Conservation (phyloP, 1,140 invertebrate genomes). For the Pogonomyrmex californicus region DNA sequence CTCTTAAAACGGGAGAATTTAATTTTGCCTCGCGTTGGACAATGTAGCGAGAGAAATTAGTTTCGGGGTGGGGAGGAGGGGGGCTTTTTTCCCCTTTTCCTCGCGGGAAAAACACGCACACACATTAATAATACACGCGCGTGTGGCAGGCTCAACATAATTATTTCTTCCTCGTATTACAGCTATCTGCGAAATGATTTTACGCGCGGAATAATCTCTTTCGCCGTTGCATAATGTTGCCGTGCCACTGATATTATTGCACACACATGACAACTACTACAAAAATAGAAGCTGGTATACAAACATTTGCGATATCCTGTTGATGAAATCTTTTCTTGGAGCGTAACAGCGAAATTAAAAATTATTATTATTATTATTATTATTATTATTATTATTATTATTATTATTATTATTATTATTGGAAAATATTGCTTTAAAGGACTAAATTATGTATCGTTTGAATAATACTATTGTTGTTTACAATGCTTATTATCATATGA, state of each 20-base stretch:
- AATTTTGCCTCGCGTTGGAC: conserved; percentile 53
- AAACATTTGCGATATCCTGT: conserved; percentile 1
- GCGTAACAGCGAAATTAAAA: not conserved
- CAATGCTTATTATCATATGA: not conserved
- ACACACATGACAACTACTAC: not conserved
- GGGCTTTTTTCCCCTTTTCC: not conserved
- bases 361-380: not conserved
- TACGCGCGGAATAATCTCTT: conserved; percentile 40
- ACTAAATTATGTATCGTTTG: not conserved
- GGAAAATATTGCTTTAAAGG: not conserved
- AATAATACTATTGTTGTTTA: not conserved
- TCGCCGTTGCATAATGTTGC: conserved; percentile 42
- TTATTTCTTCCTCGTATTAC: conserved; percentile 54
- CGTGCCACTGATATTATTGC: conserved; percentile 42
- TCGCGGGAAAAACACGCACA: conserved; percentile 28
- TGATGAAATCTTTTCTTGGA: not conserved
- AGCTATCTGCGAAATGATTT: conserved; percentile 50
- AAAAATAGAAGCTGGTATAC: not conserved
- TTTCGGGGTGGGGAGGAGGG: not conserved
- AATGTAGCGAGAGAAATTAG: conserved; percentile 58
- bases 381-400: not conserved
- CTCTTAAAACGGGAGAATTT: conserved; percentile 58
- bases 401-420: too few relatives aligned
- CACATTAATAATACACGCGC: conserved; percentile 26
- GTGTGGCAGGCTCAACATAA: conserved; percentile 29